Conservation (phyloP, 2,888 invertebrate species). For the Synergus laeviventris region DNA sequence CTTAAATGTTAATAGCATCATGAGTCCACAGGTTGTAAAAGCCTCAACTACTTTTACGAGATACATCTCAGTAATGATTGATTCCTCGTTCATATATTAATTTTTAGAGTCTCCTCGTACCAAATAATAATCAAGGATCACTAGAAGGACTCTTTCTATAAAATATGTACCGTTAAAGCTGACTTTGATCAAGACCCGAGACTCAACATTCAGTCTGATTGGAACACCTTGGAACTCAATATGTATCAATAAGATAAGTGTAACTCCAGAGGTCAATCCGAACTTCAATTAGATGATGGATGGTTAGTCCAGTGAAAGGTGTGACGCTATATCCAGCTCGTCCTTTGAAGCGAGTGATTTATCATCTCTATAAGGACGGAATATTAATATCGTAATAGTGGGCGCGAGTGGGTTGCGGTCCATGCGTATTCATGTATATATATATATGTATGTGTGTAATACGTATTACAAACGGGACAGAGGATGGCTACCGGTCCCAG, state of each 20-base stretch:
- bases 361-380: slow-evolving; percentile 64
- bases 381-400: slow-evolving; percentile 70
- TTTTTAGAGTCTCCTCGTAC: too few relatives aligned
- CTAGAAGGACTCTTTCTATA: too few relatives aligned
- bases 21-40: neutral
- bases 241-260: neutral
- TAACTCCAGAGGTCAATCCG: slow-evolving; percentile 19
- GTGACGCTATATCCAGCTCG: slow-evolving; percentile 4
- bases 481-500: slow-evolving; percentile 76
- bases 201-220: neutral
- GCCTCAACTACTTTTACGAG: neutral
- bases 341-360: slow-evolving; percentile 58
- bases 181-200: neutral
- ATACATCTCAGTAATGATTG: neutral
- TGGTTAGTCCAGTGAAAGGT: slow-evolving; percentile 28
- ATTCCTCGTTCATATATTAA: neutral
- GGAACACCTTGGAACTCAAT: neutral
- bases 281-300: slow-evolving; percentile 46
- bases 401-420: slow-evolving; percentile 35
- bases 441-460: slow-evolving; percentile 56
- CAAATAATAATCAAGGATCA: too few relatives aligned
- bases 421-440: too few relatives aligned
- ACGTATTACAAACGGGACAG: slow-evolving; percentile 74
- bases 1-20: neutral
- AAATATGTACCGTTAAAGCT: neutral